Base-by-base conservation (phyloP, 2,888 invertebrate genomes). In the Herminia tarsipennalis region DNA sequence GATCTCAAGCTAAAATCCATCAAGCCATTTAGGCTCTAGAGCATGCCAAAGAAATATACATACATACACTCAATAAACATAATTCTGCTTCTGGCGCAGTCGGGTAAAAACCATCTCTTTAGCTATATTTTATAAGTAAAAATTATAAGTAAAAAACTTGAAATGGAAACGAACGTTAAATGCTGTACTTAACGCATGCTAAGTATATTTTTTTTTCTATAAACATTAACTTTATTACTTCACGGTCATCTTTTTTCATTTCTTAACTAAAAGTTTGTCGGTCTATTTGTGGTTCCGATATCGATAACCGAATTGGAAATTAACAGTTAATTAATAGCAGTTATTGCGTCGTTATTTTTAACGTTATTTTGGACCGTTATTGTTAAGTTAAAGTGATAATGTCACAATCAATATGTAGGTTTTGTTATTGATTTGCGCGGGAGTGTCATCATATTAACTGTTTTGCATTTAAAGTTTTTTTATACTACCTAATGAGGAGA, bases 181-280 rank as follows among this genome's bases (percentile, higher is more conserved):
- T 35, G 25, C 18, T 29, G 12, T 41, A n/a, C n/a, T n/a, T n/a
- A 35, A 17, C 43, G 57, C 54, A 20, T 39, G 5, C 54, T 63
- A 40, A 48, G 8, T 24, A 18, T 47, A 12, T n/a, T 9, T 5
- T 2, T 10, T 16, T 5, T 12, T 12, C 9, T 20, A 17, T 1
- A 1, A 28, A 47, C 14, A 64, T 63, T 44, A 51, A 32, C 48
- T 42, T 51, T 60, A 53, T 45, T n/a, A 55, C 47, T 52, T 46
- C 27, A 51, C 34, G 33, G 25, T 42, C 13, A 32, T 40, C 13
- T 32, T 44, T 37, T 37, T 33, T 6, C 9, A 28, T 39, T 24
- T 14, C 20, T 36, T 38, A 34, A 39, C 37, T 54, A 17, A 53
- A 22, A 21, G 40, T 36, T 25, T 43, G 60, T 40, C 42, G 44